Conservation (phyloP, 2,797 vertebrate species). For the Rhinella marina region DNA sequence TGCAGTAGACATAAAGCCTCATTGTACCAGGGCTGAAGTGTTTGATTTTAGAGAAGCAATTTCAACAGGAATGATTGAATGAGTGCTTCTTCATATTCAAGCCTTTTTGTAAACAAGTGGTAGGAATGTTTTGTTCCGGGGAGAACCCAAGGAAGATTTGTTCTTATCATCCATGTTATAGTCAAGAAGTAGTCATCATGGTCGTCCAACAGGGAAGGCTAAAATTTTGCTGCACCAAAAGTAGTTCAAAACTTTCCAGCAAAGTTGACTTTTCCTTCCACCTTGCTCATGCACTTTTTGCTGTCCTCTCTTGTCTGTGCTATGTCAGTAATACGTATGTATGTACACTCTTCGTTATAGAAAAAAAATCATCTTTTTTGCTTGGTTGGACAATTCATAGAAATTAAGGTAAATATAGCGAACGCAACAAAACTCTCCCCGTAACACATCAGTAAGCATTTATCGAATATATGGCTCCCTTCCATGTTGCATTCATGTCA, state of each 20-base stretch:
- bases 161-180: not conserved
- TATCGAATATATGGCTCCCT: slow-evolving; percentile 10
- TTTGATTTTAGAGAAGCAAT: not conserved
- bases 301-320: not conserved
- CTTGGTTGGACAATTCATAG: not conserved
- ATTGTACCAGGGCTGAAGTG: not conserved
- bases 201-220: not conserved
- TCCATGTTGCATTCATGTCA: slow-evolving; percentile 30
- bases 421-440: not conserved
- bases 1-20: not conserved
- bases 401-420: not conserved
- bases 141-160: not conserved
- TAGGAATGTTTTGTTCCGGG: not conserved
- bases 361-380: not conserved
- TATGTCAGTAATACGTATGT: not conserved
- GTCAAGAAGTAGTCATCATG: not conserved
- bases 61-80: not conserved
- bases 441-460: not conserved
- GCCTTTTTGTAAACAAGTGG: not conserved
- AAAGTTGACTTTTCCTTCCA: not conserved
- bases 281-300: not conserved
- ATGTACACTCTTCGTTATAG: not conserved
- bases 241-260: not conserved
- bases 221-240: not conserved
- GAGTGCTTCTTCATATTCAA: not conserved